Percentiles rank a stretch among this genome's conserved stretches.
phyloP scores from a whole-genome alignment of 2,888 invertebrate genomes.

The Miltochrista miniata region DNA sequence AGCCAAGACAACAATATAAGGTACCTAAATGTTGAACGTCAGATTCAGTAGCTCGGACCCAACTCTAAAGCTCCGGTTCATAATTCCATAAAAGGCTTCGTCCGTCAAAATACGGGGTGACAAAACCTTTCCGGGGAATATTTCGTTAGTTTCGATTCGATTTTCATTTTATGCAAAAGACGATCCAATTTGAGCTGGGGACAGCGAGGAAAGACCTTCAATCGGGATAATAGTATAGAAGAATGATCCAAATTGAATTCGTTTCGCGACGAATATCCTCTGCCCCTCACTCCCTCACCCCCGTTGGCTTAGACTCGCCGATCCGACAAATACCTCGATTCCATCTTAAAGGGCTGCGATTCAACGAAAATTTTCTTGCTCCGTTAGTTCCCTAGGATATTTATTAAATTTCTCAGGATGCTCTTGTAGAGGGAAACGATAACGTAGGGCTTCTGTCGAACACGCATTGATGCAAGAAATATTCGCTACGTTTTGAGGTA shows the following conservation, averaged over 20 bases:
- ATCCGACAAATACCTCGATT: slow-evolving; percentile 56
- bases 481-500: slow-evolving; percentile 14
- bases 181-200: slow-evolving; percentile 70
- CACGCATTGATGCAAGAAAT: slow-evolving; percentile 23
- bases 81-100: slow-evolving; percentile 55
- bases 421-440: slow-evolving; percentile 32
- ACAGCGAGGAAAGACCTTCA: slow-evolving; percentile 57
- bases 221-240: slow-evolving; percentile 76
- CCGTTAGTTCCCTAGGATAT: slow-evolving; percentile 62
- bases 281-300: slow-evolving; percentile 34
- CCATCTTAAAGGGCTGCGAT: slow-evolving; percentile 62
- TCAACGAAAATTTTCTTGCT: slow-evolving; percentile 69
- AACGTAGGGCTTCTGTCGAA: slow-evolving; percentile 21
- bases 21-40: slow-evolving; percentile 29
- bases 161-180: slow-evolving; percentile 81
- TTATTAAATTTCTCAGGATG: slow-evolving; percentile 66
- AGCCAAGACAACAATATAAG: slow-evolving; percentile 32
- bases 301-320: slow-evolving; percentile 45
- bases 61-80: slow-evolving; percentile 30
- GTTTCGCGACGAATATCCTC: slow-evolving; percentile 47
- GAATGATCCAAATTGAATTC: slow-evolving; percentile 82
- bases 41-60: slow-evolving; percentile 24
- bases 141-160: slow-evolving; percentile 76
- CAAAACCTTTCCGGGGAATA: slow-evolving; percentile 47
- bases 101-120: slow-evolving; percentile 46